Evolutionary conservation across 2,113 vertebrate genomes (phyloP), one percentile per base, ranked within the genome.

Genomic region (Bubo blakistoni): DNA sequence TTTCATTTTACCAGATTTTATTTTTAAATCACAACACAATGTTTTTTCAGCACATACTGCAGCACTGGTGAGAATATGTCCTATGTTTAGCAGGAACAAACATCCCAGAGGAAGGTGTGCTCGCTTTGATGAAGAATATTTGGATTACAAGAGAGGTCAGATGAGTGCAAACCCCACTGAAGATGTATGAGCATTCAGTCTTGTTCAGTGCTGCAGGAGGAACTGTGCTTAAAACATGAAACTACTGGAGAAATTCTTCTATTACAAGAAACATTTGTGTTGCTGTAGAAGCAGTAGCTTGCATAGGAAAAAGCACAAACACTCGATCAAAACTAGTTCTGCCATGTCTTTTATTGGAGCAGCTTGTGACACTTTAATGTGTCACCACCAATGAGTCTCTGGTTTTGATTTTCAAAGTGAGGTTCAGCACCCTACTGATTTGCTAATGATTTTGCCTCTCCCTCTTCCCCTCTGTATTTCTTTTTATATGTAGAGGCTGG

Each of bases 11-110:
- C 15, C 42, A 36, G 73, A 70, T 92, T 95, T 95, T 91, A 66
- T 95, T 95, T 94, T 97, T 86, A 86, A 92, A 90, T 95, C 93
- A 59, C 2, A 2, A 62, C 71, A 62, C 74, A 55, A 17, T 96
- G 59, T 95, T 97, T 96, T 74, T 86, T 97, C 93, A 81, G 91
- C 77, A 93, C 79, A 92, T 88, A 97, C 70, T 93, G 85, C 74
- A 22, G 91, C 62, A 34, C 11, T 92, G 91, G 47, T 86, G 90
- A 85, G 92, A 94, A 92, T 96, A 82, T 94, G 59, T 82, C 87
- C 59, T 27, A 4, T 91, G 91, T 97, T 96, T 97, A 91, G 83
- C 81, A 92, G 96, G 96, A 97, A 95, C 94, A 95, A 97, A 97
- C 78, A 97, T 32, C 87, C 55, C 79, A 67, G 87, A 77, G 69